Conservation (phyloP, 2,113 vertebrate species). For the Larimichthys polyactis region DNA sequence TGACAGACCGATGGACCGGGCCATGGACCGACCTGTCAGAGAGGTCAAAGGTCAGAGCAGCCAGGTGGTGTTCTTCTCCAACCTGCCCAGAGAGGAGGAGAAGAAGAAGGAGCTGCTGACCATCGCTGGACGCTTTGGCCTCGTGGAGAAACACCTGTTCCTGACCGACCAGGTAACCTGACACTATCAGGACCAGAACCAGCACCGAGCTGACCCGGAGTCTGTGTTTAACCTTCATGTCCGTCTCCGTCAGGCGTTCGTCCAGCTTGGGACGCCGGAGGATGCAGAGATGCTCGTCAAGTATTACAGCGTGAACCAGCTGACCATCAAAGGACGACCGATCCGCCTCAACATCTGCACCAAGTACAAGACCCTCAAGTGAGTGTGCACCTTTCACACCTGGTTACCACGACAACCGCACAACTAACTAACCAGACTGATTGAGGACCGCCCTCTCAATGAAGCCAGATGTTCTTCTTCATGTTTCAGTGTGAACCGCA, state of each 20-base stretch:
- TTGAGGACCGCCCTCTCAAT: too few species aligned
- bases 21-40: constrained; percentile 37
- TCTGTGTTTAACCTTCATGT: background rate
- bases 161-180: constrained; percentile 77
- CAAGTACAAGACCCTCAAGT: constrained; percentile 87
- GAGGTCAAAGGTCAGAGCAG: constrained; percentile 61
- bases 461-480: too few species aligned
- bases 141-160: constrained; percentile 85
- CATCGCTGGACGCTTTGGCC: constrained; percentile 80
- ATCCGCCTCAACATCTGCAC: constrained; percentile 84
- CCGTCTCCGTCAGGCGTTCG: constrained; percentile 86
- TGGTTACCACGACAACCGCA: background rate
- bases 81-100: constrained; percentile 80
- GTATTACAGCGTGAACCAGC: constrained; percentile 91
- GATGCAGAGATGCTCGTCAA: constrained; percentile 96
- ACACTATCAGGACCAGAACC: background rate
- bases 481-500: constrained; percentile 74
- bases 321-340: constrained; percentile 72
- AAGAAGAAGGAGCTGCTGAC: constrained; percentile 84
- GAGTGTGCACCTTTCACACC: constrained; percentile 48
- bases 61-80: constrained; percentile 85
- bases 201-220: background rate
- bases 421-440: too few species aligned
- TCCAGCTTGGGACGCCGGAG: constrained; percentile 91
- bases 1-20: constrained; percentile 15